A percentile compares a stretch with the other conserved stretches of the same genome.
These are phyloP conservation scores for Scomber japonicus DNA, from an alignment of 2,113 vertebrate species.

Conservation along the genomic window DNA sequence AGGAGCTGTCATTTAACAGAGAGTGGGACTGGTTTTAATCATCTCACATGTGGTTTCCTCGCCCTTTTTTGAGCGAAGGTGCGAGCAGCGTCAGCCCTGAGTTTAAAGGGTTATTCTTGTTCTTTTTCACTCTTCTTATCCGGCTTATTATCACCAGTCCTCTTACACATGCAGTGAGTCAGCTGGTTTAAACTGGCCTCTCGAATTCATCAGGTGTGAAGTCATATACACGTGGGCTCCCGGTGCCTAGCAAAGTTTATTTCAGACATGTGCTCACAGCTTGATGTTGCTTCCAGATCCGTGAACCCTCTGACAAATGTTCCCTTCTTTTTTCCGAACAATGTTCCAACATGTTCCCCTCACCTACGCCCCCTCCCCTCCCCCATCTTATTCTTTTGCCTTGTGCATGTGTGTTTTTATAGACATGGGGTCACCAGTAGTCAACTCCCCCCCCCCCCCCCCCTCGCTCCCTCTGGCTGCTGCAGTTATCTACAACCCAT, in stretches of 20 bases:
- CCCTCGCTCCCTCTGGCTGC: conserved; percentile 32
- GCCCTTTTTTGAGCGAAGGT: conserved; percentile 1
- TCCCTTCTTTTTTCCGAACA: conserved; percentile 79
- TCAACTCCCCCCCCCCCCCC: conserved; percentile 23
- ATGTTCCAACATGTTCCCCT: conserved; percentile 71
- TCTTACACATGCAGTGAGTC: conserved; percentile 50
- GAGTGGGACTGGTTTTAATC: conserved; percentile 30
- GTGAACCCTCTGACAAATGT: conserved; percentile 67
- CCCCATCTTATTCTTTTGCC: conserved; percentile 56
- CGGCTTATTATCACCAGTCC: conserved; percentile 16
- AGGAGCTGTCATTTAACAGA: not conserved
- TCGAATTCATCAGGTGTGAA: conserved; percentile 87
- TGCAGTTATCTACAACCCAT: conserved; percentile 57
- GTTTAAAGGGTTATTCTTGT: not conserved
- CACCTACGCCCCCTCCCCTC: conserved; percentile 25
- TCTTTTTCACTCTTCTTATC: not conserved
- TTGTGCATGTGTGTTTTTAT: conserved; percentile 69
- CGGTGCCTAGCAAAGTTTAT: conserved; percentile 71
- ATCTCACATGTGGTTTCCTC: conserved; percentile 6
- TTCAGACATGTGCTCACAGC: conserved; percentile 44
- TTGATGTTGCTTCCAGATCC: conserved; percentile 50
- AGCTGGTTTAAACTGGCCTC: conserved; percentile 84
- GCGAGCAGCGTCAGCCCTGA: too few relatives aligned
- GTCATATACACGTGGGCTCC: conserved; percentile 84
- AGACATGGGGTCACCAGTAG: conserved; percentile 79